Conservation (phyloP, 2,888 invertebrate genomes). For the Diadegma fenestrale region DNA sequence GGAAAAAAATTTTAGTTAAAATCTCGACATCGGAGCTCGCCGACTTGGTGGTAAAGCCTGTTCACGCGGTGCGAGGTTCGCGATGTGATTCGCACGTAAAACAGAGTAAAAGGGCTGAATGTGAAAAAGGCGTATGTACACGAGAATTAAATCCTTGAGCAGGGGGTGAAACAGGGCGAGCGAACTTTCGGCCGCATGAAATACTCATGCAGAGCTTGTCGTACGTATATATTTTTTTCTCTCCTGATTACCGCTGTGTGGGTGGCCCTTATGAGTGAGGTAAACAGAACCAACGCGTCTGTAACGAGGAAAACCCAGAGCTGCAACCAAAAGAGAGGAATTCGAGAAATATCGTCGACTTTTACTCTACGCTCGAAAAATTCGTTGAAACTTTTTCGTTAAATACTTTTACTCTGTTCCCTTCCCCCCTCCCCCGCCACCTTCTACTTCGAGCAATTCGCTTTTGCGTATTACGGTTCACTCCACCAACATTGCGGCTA, state of each 20-base stretch:
- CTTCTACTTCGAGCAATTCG: neutral
- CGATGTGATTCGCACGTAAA: neutral
- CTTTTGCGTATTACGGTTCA: slow-evolving; percentile 36
- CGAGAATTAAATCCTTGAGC: neutral
- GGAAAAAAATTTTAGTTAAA: slow-evolving; percentile 23
- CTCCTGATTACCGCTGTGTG: neutral
- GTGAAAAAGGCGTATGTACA: neutral
- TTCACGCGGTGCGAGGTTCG: neutral
- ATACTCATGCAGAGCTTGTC: neutral
- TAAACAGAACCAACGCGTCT: slow-evolving; percentile 11
- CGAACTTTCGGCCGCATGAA: neutral
- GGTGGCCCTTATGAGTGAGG: neutral
- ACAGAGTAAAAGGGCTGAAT: neutral
- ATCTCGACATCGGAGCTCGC: neutral
- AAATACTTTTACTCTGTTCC: slow-evolving; percentile 44
- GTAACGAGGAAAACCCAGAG: slow-evolving; percentile 26
- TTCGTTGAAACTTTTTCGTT: slow-evolving; percentile 64
- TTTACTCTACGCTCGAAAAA: slow-evolving; percentile 38
- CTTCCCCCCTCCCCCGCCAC: neutral
- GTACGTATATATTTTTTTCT: neutral
- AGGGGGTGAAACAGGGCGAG: neutral
- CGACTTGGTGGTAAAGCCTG: neutral
- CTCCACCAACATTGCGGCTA: slow-evolving; percentile 11
- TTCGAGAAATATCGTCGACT: slow-evolving; percentile 52
- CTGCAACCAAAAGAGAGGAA: slow-evolving; percentile 22